A percentile compares a stretch with the other conserved stretches of the same genome.
Evolutionary conservation across 2,797 vertebrate genomes (phyloP).

Genomic region (Coendou prehensilis): DNA sequence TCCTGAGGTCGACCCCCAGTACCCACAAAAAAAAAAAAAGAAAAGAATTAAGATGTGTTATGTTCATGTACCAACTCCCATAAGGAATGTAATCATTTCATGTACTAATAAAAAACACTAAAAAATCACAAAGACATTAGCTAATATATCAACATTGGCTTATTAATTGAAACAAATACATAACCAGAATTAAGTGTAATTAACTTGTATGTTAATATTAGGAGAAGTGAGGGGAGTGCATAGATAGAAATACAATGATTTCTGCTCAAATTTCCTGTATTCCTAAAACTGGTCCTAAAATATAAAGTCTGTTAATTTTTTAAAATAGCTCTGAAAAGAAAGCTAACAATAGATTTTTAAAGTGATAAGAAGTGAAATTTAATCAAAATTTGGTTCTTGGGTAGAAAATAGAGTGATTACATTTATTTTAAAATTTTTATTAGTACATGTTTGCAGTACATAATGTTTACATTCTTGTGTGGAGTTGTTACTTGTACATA

Average conservation of each 20-base stretch:
- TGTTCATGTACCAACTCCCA: not conserved
- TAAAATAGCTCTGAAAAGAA: constrained; percentile 12
- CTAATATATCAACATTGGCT: not conserved
- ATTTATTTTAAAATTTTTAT: not conserved
- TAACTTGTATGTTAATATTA: not conserved
- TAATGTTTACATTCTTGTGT: not conserved
- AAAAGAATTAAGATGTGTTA: not conserved
- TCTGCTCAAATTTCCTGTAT: not conserved
- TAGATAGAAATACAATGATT: not conserved
- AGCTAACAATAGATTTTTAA: not conserved
- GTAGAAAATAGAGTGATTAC: not conserved
- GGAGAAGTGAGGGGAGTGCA: not conserved
- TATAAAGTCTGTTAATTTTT: not conserved
- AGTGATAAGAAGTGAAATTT: not conserved
- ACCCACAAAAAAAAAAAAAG: too few species aligned
- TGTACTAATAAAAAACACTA: not conserved
- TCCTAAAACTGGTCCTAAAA: not conserved
- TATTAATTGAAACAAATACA: not conserved
- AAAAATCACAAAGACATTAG: not conserved
- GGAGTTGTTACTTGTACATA: not conserved
- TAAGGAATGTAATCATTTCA: not conserved
- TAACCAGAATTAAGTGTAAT: not conserved
- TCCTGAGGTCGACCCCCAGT: too few species aligned
- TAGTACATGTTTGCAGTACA: not conserved
- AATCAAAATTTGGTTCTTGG: not conserved